These are phyloP conservation scores for Drosophila ogumai DNA, from an alignment of 1,140 invertebrate species.

Conservation along the genomic window DNA sequence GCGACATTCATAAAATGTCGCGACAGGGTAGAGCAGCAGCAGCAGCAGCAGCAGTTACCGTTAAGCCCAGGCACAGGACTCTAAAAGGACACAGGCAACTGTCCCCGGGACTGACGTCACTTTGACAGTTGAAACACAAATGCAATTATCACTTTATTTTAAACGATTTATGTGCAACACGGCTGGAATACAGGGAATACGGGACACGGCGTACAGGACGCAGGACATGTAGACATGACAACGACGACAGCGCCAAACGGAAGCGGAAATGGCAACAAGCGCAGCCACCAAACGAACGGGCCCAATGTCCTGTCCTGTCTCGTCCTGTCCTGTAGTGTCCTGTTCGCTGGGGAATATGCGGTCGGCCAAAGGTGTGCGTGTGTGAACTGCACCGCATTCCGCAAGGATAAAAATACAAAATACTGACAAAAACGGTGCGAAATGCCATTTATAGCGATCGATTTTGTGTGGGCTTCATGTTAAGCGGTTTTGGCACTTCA, in stretches of 20 bases:
- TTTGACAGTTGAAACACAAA: conserved; percentile 83
- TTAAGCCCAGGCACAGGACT: conserved; percentile 37
- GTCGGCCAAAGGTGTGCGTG: conserved; percentile 46
- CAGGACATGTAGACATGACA: conserved; percentile 73
- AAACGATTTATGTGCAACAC: conserved; percentile 81
- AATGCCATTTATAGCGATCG: conserved; percentile 16
- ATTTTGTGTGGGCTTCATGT: background rate
- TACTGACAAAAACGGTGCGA: conserved; percentile 18
- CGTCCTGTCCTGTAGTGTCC: background rate
- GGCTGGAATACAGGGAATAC: conserved; percentile 34
- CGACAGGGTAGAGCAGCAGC: conserved; percentile 35
- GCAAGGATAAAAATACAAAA: conserved; percentile 40
- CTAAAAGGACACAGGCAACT: conserved; percentile 21
- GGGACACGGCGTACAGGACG: conserved; percentile 21
- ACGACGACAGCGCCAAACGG: conserved; percentile 71
- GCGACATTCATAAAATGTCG: conserved; percentile 82
- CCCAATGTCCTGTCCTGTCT: conserved; percentile 8
- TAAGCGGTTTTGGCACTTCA: conserved; percentile 31
- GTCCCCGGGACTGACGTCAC: conserved; percentile 60
- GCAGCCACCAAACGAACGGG: conserved; percentile 50
- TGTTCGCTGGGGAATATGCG: conserved; percentile 46
- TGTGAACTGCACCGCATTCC: conserved; percentile 6
- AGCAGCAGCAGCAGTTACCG: conserved; percentile 23
- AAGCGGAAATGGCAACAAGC: conserved; percentile 82
- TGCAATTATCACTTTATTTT: conserved; percentile 84